Conservation (phyloP, 1,140 invertebrate species). For the Brachionus koreanus region DNA sequence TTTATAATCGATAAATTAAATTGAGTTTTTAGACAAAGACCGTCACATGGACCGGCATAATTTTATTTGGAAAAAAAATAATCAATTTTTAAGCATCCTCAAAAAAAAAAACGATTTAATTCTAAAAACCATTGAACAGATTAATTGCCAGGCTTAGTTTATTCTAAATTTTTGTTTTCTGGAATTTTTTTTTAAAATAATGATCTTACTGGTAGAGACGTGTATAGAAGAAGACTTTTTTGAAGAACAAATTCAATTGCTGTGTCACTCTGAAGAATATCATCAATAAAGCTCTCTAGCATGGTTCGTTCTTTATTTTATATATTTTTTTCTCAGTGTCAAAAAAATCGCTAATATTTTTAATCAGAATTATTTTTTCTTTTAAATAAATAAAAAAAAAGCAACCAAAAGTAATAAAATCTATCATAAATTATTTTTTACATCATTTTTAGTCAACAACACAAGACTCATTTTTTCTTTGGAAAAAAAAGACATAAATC, state of each 20-base stretch:
- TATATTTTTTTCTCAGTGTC: not conserved
- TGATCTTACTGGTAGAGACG: slow-evolving; percentile 5
- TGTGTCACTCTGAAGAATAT: not conserved
- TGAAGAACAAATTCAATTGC: not conserved
- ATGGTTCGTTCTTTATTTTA: not conserved
- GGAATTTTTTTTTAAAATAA: not conserved
- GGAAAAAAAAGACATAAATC: not conserved
- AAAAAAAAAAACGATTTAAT: not conserved
- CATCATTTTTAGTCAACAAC: not conserved
- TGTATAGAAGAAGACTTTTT: not conserved
- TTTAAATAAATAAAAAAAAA: not conserved
- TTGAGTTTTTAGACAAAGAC: not conserved
- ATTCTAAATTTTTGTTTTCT: not conserved
- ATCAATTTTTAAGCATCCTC: not conserved
- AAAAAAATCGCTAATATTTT: not conserved
- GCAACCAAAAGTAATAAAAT: slow-evolving; percentile 14
- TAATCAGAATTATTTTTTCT: not conserved
- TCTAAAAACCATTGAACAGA: not conserved
- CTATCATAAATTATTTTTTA: slow-evolving; percentile 31
- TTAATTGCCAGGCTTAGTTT: not conserved
- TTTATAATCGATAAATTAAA: not conserved
- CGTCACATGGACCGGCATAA: too few species aligned
- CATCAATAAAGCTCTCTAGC: not conserved
- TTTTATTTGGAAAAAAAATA: too few species aligned
- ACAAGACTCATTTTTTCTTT: not conserved